These are phyloP conservation scores for Enteromius radiatus DNA, from an alignment of 2,797 vertebrate species.

Conservation along the genomic window DNA sequence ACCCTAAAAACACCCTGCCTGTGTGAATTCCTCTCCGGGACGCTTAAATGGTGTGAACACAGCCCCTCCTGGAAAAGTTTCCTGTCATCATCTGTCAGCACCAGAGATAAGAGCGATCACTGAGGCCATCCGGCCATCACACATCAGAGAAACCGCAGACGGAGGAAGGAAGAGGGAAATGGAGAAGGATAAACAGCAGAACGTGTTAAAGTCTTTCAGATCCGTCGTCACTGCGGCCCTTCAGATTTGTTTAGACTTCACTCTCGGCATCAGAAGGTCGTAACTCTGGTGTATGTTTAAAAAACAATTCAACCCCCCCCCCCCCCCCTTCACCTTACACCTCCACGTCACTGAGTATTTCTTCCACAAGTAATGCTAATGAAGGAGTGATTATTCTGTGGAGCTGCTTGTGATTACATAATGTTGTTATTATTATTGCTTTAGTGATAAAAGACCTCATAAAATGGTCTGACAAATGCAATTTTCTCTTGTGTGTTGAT, in stretches of 20 bases:
- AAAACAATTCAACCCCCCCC: background rate
- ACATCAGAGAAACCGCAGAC: background rate
- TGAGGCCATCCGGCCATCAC: constrained; percentile 25
- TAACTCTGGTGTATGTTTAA: background rate
- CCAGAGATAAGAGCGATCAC: constrained; percentile 15
- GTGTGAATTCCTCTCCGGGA: background rate
- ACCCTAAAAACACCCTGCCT: background rate
- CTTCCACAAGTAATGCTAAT: background rate
- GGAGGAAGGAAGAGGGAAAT: constrained; percentile 4
- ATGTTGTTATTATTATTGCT: constrained; percentile 12
- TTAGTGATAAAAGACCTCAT: constrained; percentile 28
- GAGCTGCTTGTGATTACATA: background rate
- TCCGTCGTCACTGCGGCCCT: background rate
- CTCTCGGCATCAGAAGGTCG: background rate
- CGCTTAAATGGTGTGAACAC: background rate
- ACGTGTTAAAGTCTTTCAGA: constrained; percentile 32
- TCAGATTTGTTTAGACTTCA: background rate
- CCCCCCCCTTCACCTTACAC: no score
- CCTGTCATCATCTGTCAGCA: constrained; percentile 37
- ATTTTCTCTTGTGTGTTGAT: constrained; percentile 6
- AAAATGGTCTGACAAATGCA: constrained; percentile 15
- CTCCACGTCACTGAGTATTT: background rate
- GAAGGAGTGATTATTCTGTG: background rate
- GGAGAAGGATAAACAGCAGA: constrained; percentile 11
- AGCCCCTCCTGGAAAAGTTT: constrained; percentile 6